phyloP scores from a whole-genome alignment of 2,888 invertebrate species.

The Augochlorella aurata region DNA sequence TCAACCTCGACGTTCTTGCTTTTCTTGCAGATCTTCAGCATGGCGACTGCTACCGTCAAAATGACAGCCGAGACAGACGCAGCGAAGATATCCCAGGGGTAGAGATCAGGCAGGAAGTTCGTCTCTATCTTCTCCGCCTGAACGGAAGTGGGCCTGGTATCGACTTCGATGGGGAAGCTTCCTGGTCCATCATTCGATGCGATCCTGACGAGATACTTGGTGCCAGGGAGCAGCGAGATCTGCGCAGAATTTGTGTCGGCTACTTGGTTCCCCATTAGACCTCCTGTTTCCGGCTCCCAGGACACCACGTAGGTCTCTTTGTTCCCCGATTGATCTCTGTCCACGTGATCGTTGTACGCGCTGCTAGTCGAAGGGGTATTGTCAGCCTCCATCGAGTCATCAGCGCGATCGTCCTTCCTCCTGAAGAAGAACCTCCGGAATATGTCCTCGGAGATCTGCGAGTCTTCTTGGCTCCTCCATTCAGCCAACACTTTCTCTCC shows the following conservation, averaged over 20 bases:
- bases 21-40: slow-evolving; percentile 61
- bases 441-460: slow-evolving; percentile 75
- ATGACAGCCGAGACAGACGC: slow-evolving; percentile 66
- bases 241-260: slow-evolving; percentile 77
- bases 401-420: slow-evolving; percentile 67
- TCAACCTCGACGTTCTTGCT: slow-evolving; percentile 64
- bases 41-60: slow-evolving; percentile 56
- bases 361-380: slow-evolving; percentile 68
- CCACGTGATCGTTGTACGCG: slow-evolving; percentile 51
- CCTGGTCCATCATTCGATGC: slow-evolving; percentile 80
- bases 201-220: slow-evolving; percentile 78
- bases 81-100: slow-evolving; percentile 70
- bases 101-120: slow-evolving; percentile 64
- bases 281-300: slow-evolving; percentile 80
- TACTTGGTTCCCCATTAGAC: slow-evolving; percentile 80
- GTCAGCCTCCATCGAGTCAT: slow-evolving; percentile 62
- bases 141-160: slow-evolving; percentile 73
- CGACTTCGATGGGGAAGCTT: slow-evolving; percentile 79
- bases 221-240: slow-evolving; percentile 78
- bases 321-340: slow-evolving; percentile 35
- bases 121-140: slow-evolving; percentile 70
- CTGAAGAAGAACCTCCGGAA: slow-evolving; percentile 77
- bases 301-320: slow-evolving; percentile 77
- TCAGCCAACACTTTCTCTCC: slow-evolving; percentile 76
- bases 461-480: slow-evolving; percentile 74